These are phyloP conservation scores for Tryphoninae sp. DNA, from an alignment of 2,888 invertebrate species.

Conservation along the genomic window DNA sequence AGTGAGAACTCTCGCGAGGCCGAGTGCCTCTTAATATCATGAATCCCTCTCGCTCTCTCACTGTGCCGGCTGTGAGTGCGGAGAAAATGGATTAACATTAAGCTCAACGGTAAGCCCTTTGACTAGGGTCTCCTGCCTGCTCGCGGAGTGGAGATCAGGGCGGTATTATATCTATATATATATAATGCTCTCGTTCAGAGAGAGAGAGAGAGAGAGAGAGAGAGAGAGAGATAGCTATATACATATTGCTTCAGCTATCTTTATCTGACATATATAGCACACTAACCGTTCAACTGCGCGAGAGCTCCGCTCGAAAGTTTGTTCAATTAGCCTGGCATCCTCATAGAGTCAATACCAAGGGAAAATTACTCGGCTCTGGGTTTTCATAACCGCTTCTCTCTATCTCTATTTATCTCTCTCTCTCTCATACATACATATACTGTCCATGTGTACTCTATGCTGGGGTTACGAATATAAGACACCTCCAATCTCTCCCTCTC, in stretches of 20 bases:
- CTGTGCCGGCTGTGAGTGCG: slow-evolving; percentile 46
- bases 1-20: slow-evolving; percentile 27
- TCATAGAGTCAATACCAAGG: slow-evolving; percentile 73
- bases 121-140: slow-evolving; percentile 47
- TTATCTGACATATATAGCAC: slow-evolving; percentile 26
- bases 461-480: slow-evolving; percentile 49
- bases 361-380: slow-evolving; percentile 73
- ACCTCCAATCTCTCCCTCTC: slow-evolving; percentile 12
- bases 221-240: not conserved
- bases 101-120: slow-evolving; percentile 65
- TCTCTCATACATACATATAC: slow-evolving; percentile 6
- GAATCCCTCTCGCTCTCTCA: slow-evolving; percentile 18
- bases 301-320: slow-evolving; percentile 70
- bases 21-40: slow-evolving; percentile 59
- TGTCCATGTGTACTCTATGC: slow-evolving; percentile 48
- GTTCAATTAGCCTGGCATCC: slow-evolving; percentile 75
- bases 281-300: slow-evolving; percentile 53
- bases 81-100: slow-evolving; percentile 75
- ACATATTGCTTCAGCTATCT: slow-evolving; percentile 26
- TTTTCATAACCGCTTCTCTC: slow-evolving; percentile 66
- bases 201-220: not conserved
- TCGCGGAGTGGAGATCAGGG: slow-evolving; percentile 23
- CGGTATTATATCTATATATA: slow-evolving; percentile 13
- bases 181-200: slow-evolving; percentile 8
- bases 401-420: slow-evolving; percentile 5